Evolutionary conservation across 2,113 vertebrate species (phyloP).

Genomic region (Lampris megalopsis): DNA sequence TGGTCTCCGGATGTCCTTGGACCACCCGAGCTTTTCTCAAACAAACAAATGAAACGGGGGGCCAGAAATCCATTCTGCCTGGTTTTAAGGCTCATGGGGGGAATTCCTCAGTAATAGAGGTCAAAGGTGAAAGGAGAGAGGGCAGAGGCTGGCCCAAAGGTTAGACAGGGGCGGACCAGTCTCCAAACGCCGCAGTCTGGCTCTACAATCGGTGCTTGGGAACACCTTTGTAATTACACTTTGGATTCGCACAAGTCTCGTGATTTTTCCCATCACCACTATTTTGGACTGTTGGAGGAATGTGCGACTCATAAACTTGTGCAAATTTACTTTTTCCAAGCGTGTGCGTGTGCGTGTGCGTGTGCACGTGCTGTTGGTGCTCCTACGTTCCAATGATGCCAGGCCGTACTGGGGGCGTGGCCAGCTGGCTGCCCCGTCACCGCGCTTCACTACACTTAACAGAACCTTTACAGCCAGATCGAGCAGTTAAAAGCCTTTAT

Average conservation of each 20-base stretch:
- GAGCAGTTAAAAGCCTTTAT: conserved; percentile 81
- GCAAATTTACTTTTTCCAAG: neutral
- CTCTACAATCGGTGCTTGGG: conserved; percentile 29
- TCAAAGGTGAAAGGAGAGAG: conserved; percentile 80
- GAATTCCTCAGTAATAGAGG: conserved; percentile 91
- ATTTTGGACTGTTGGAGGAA: neutral
- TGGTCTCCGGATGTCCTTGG: conserved; percentile 77
- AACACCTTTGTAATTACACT: conserved; percentile 1
- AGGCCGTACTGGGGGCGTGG: conserved; percentile 38
- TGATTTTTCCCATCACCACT: neutral
- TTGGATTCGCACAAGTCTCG: conserved; percentile 1
- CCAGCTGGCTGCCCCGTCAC: conserved; percentile 62
- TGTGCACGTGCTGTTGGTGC: conserved; percentile 45
- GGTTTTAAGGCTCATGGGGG: conserved; percentile 80
- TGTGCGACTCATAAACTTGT: neutral
- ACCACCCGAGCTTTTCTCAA: conserved; percentile 88
- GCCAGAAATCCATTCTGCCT: conserved; percentile 82
- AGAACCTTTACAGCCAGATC: conserved; percentile 73
- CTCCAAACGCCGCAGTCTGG: conserved; percentile 52
- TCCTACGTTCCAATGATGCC: conserved; percentile 27
- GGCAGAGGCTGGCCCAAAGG: conserved; percentile 73
- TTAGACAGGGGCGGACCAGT: conserved; percentile 50
- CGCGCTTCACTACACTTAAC: conserved; percentile 81
- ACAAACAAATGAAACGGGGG: conserved; percentile 87
- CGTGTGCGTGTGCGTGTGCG: neutral